Evolutionary conservation across 2,113 vertebrate species (phyloP), one percentile per base, ranked within the genome.

Genomic region (Ctenomys sociabilis): DNA sequence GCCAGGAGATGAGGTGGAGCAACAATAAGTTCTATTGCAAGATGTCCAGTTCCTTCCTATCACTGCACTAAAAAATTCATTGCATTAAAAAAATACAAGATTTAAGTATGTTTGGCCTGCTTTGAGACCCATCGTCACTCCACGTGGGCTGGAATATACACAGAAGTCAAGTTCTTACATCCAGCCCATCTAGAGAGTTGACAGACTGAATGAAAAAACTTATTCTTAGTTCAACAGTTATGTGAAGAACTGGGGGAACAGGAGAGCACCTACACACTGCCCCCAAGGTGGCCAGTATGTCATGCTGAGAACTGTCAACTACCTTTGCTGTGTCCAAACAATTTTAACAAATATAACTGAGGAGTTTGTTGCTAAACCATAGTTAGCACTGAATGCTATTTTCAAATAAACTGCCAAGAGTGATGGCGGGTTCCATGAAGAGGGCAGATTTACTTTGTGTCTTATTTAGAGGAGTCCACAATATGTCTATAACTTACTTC

Each of bases 71-170:
- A 94, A 88, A 30, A 90, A 86, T 73, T 63, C 6, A 19, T 72
- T 81, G 68, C n/a, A 59, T 52, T 96, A 83, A 91, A 95, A 89
- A 68, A 70, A 92, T n/a, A 45, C 3, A 82, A 82, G 63, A 64
- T 83, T 75, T 45, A 93, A 73, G 11, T 5, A n/a, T 70, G 63
- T 26, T 24, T 75, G 59, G 37, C 37, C 49, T 75, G 59, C 30
- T 72, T 61, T 32, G 45, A 93, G 57, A 45, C 4, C 22, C 24
- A 75, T 93, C 78, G 91, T 85, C 81, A 82, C 30, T 24, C 24
- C 40, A 5, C 59, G 92, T 83, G 64, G 57, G 63, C n/a, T 75
- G 78, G 61, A 26, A 72, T 35, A 82, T 40, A 77, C 3, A 73
- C 66, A 88, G 26, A 87, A 93, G 43, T 24, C 45, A 61, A 59